Evolutionary conservation across 2,888 invertebrate species (phyloP).

Genomic region (Athalia cordata): DNA sequence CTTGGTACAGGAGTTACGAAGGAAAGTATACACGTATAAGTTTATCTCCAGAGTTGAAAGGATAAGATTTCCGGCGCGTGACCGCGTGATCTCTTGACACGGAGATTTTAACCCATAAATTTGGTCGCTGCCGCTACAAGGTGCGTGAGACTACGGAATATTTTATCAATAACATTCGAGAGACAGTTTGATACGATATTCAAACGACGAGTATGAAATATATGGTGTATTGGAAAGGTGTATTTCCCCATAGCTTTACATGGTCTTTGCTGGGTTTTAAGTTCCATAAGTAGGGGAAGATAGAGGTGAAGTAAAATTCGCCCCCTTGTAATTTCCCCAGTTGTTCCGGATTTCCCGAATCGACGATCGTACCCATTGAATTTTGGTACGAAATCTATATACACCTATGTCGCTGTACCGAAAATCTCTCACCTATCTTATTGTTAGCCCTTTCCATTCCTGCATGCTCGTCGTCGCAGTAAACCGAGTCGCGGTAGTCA

Average conservation of each 20-base stretch:
- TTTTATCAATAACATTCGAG: constrained; percentile 28
- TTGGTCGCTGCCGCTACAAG: not conserved
- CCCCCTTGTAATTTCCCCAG: not conserved
- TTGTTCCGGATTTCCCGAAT: too few species aligned
- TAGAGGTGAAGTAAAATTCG: too few species aligned
- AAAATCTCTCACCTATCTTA: constrained; percentile 1
- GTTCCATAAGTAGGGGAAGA: too few species aligned
- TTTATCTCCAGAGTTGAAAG: not conserved
- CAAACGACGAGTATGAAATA: not conserved
- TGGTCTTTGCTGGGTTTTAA: too few species aligned
- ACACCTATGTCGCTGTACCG: not conserved
- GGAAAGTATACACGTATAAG: not conserved
- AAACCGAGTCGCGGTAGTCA: constrained; percentile 9
- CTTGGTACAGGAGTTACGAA: not conserved
- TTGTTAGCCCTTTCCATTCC: not conserved
- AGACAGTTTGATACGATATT: constrained; percentile 28
- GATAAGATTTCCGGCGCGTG: not conserved
- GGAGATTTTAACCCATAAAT: not conserved
- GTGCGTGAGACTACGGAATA: constrained; percentile 7
- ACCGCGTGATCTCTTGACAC: constrained; percentile 17
- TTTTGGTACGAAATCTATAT: too few species aligned
- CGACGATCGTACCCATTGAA: too few species aligned
- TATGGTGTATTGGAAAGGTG: constrained; percentile 24
- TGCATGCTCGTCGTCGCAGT: not conserved
- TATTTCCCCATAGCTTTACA: not conserved